These are phyloP conservation scores for Sterrhoptilus dennistouni DNA, from an alignment of 2,113 vertebrate genomes.

Conservation along the genomic window DNA sequence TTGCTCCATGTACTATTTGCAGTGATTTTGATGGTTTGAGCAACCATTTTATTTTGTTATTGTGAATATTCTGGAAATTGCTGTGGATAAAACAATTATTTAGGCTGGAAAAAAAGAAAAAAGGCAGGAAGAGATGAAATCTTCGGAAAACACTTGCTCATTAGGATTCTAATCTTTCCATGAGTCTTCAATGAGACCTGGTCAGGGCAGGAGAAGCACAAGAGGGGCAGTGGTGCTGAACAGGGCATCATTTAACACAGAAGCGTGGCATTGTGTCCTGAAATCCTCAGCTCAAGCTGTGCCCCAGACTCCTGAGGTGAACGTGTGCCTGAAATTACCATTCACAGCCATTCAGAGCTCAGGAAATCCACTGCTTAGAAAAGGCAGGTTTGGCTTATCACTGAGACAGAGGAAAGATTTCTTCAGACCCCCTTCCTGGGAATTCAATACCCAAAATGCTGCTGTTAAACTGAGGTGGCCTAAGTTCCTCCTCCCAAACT, in stretches of 20 bases:
- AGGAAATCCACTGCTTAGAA: neutral
- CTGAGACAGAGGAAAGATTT: neutral
- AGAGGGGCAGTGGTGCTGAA: neutral
- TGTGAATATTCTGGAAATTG: neutral
- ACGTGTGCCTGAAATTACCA: fast-evolving
- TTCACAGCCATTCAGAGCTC: neutral
- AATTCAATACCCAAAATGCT: neutral
- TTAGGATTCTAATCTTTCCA: neutral
- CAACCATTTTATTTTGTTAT: neutral
- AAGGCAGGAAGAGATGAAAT: neutral
- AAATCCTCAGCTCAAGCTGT: neutral
- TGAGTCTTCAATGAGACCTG: too few relatives aligned
- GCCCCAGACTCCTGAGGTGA: neutral
- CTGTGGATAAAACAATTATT: neutral
- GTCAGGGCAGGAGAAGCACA: neutral
- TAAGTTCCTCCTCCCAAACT: neutral
- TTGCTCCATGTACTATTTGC: neutral
- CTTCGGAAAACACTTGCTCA: neutral
- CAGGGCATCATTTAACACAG: neutral
- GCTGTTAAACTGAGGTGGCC: neutral
- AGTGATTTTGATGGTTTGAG: neutral
- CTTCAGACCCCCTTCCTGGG: neutral
- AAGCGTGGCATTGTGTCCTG: neutral
- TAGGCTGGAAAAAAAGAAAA: neutral
- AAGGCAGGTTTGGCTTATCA: neutral